phyloP scores from a whole-genome alignment of 2,888 invertebrate species.

The Palloptera scutellata region DNA sequence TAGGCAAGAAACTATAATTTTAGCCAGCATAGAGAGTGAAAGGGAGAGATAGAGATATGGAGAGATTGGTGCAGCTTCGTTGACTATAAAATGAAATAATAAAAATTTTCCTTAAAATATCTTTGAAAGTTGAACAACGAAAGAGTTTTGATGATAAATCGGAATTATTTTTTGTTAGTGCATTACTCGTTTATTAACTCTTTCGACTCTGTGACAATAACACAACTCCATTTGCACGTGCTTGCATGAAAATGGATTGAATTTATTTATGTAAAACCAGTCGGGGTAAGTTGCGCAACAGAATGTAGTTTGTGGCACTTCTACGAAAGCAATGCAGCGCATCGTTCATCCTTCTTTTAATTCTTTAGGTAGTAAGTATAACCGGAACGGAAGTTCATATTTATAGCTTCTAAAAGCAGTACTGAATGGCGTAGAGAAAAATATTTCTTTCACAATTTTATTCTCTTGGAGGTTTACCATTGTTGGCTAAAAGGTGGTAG shows the following conservation, averaged over 20 bases:
- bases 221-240: slow-evolving; percentile 20
- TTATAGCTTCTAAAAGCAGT: too few relatives aligned
- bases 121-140: slow-evolving; percentile 43
- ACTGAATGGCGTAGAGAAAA: too few relatives aligned
- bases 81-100: slow-evolving; percentile 9
- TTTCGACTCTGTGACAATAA: slow-evolving; percentile 51
- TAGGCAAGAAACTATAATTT: not conserved
- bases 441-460: too few relatives aligned
- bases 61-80: not conserved
- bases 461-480: too few relatives aligned
- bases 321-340: too few relatives aligned
- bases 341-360: too few relatives aligned
- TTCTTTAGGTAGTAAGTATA: too few relatives aligned
- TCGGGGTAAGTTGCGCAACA: too few relatives aligned
- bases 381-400: too few relatives aligned
- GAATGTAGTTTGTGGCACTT: too few relatives aligned
- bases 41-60: not conserved
- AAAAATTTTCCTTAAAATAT: slow-evolving; percentile 45
- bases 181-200: slow-evolving; percentile 48
- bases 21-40: slow-evolving; percentile 31
- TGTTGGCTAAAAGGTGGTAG: too few relatives aligned
- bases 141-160: slow-evolving; percentile 44
- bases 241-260: slow-evolving; percentile 18
- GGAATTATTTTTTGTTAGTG: slow-evolving; percentile 48
- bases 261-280: slow-evolving; percentile 20